Evolutionary conservation across 1,140 invertebrate genomes (phyloP).

Genomic region (Plutomurus gul): DNA sequence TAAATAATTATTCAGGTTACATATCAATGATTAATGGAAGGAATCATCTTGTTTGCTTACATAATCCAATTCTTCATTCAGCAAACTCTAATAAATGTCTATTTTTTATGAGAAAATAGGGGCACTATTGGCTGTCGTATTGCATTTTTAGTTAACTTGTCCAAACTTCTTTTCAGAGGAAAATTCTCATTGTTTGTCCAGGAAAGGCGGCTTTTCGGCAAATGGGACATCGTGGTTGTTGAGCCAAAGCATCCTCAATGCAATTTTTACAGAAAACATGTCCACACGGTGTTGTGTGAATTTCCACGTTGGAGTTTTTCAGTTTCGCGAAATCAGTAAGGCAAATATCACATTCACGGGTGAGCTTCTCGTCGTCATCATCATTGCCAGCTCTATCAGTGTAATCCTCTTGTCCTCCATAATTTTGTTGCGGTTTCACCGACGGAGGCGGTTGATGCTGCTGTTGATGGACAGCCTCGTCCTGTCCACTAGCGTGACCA

Average conservation of each 20-base stretch:
- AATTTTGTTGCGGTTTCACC: neutral
- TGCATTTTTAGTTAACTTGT: too few species aligned
- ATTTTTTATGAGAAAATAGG: too few species aligned
- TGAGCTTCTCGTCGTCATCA: neutral
- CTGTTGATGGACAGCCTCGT: neutral
- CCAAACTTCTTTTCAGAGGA: too few species aligned
- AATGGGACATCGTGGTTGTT: slow-evolving; percentile 13
- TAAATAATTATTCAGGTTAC: too few species aligned
- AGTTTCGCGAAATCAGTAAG: slow-evolving; percentile 10
- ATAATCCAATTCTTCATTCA: too few species aligned
- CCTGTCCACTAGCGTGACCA: neutral
- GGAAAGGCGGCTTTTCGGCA: slow-evolving; percentile 1
- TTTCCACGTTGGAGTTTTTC: slow-evolving; percentile 21
- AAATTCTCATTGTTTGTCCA: slow-evolving; percentile 37
- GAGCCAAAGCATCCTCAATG: neutral
- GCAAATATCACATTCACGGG: slow-evolving; percentile 37
- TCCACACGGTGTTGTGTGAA: slow-evolving; percentile 43
- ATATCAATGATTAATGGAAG: too few species aligned
- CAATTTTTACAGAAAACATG: slow-evolving; percentile 36
- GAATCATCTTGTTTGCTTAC: too few species aligned
- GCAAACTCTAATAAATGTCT: too few species aligned
- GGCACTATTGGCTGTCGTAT: too few species aligned
- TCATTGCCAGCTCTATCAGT: neutral
- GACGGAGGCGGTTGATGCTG: neutral
- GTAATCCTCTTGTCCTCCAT: too few species aligned